Conservation (phyloP, 2,888 invertebrate species). For the Eupsilia transversa region DNA sequence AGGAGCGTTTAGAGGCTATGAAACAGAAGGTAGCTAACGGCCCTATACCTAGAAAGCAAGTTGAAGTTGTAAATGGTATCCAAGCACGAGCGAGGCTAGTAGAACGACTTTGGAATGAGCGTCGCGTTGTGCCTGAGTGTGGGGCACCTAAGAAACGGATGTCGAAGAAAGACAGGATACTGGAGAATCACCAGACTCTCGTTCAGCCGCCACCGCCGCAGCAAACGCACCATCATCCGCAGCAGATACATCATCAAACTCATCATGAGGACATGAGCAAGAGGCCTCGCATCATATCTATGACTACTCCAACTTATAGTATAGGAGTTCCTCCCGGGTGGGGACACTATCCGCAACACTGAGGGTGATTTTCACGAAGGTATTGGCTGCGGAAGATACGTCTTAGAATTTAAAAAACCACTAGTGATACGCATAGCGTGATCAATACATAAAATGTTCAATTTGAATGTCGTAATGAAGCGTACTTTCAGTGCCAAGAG, state of each 20-base stretch:
- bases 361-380: constrained; percentile 33
- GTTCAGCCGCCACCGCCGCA: constrained; percentile 48
- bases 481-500: constrained; percentile 25
- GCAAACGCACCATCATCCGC: constrained; percentile 37
- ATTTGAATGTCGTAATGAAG: background rate
- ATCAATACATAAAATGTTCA: background rate
- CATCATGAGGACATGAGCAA: constrained; percentile 82
- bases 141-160: constrained; percentile 78
- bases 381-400: constrained; percentile 29
- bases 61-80: constrained; percentile 76
- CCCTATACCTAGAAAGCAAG: constrained; percentile 80
- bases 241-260: constrained; percentile 63
- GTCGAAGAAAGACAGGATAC: constrained; percentile 79
- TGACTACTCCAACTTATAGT: constrained; percentile 78
- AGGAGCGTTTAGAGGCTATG: constrained; percentile 85
- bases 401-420: background rate
- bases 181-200: constrained; percentile 70
- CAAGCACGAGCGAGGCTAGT: constrained; percentile 76
- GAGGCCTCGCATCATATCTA: constrained; percentile 79
- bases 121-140: constrained; percentile 77
- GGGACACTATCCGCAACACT: constrained; percentile 86
- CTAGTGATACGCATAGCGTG: background rate
- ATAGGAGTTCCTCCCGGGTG: constrained; percentile 81
- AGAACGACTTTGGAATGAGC: constrained; percentile 82
- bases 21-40: constrained; percentile 87